Conservation (phyloP, 1,140 invertebrate genomes). For the Musca domestica region DNA sequence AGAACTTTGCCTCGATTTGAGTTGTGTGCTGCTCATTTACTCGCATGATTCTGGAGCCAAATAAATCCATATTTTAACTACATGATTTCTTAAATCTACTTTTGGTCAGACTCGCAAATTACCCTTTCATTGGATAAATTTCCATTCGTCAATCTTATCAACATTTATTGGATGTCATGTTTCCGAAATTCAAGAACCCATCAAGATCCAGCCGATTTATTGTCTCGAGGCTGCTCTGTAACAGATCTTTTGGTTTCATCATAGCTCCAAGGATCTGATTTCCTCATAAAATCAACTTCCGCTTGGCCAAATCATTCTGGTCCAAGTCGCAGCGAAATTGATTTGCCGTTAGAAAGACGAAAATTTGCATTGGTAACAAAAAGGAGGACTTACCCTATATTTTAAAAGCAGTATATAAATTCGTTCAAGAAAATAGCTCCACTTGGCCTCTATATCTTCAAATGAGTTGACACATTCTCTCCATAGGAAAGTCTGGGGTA, state of each 20-base stretch:
- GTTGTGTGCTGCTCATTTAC: conserved; percentile 38
- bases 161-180: conserved; percentile 30
- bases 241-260: not conserved
- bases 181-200: conserved; percentile 27
- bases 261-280: not conserved
- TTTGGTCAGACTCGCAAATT: conserved; percentile 36
- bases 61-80: conserved; percentile 21
- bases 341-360: not conserved
- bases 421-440: not conserved
- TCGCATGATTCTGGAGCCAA: conserved; percentile 32
- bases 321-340: not conserved
- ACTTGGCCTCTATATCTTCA: not conserved
- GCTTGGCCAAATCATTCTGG: not conserved
- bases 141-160: conserved; percentile 11
- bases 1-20: conserved; percentile 47
- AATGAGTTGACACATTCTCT: not conserved
- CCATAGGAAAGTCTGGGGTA: not conserved
- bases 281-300: not conserved
- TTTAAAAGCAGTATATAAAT: not conserved
- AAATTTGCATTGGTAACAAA: not conserved
- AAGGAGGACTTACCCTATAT: not conserved
- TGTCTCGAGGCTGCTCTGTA: conserved; percentile 33
- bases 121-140: conserved; percentile 31
- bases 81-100: not conserved
- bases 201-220: conserved; percentile 42